These are phyloP conservation scores for Syngnathoides biaculeatus DNA, from an alignment of 2,113 vertebrate species.

Conservation along the genomic window DNA sequence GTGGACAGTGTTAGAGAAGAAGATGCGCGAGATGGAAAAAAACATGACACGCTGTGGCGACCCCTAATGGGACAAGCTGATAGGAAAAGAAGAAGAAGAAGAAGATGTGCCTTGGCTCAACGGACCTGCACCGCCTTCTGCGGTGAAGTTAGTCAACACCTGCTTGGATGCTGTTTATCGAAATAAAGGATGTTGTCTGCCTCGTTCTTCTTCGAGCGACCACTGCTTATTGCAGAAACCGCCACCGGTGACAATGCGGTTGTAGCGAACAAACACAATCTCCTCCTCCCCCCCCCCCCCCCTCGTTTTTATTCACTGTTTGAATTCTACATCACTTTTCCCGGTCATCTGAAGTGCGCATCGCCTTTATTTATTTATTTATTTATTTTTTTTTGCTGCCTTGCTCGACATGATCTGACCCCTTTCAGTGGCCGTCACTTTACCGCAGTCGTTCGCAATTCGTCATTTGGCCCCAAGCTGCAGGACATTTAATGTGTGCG, in stretches of 20 bases:
- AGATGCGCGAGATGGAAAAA: no score
- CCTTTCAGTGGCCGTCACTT: slow-evolving; percentile 15
- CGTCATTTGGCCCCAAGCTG: slow-evolving; percentile 1
- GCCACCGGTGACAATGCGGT: not conserved
- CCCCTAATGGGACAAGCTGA: no score
- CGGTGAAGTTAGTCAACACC: not conserved
- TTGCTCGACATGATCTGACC: not conserved
- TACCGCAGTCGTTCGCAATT: slow-evolving; percentile 15
- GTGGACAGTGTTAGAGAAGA: no score
- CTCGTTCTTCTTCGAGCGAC: not conserved
- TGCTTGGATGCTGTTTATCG: not conserved
- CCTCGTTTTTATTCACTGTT: not conserved
- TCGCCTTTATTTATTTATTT: no score
- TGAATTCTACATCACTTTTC: not conserved
- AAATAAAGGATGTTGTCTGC: not conserved
- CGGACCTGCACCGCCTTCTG: slow-evolving; percentile 18
- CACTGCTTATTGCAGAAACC: not conserved
- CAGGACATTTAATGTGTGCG: not conserved
- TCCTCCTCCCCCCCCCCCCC: no score
- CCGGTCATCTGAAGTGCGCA: not conserved
- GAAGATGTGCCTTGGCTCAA: no score
- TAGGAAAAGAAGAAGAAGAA: no score
- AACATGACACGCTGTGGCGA: no score
- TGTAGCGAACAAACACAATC: not conserved
- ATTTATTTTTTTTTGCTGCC: not conserved